Percentiles rank a stretch among this genome's conserved stretches.
Conservation (phyloP, 1,140 invertebrate genomes). For the Cylas formicarius region DNA sequence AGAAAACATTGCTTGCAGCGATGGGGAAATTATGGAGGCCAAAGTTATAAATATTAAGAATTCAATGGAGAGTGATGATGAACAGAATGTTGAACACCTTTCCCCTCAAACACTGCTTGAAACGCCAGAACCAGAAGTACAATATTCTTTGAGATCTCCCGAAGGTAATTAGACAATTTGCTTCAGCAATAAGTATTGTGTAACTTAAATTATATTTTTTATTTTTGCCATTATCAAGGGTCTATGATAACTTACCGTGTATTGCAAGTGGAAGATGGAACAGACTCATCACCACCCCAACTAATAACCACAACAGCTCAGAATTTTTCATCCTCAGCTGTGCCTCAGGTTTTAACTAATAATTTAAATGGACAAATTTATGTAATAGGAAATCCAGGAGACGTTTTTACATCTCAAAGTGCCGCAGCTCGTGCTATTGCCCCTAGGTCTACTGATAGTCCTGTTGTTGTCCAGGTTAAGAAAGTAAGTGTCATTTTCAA, state of each 20-base stretch:
- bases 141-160: conserved; percentile 37
- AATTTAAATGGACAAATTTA: conserved; percentile 48
- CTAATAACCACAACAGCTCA: conserved; percentile 30
- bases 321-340: conserved; percentile 23
- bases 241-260: conserved; percentile 39
- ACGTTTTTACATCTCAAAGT: conserved; percentile 45
- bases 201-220: not conserved
- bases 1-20: conserved; percentile 22
- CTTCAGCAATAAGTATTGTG: too few relatives aligned
- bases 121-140: conserved; percentile 36
- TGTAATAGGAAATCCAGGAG: conserved; percentile 50
- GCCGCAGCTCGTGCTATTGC: conserved; percentile 48
- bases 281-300: conserved; percentile 31
- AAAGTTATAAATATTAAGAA: conserved; percentile 37
- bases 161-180: conserved; percentile 30
- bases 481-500: conserved; percentile 39
- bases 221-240: conserved; percentile 13
- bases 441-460: conserved; percentile 45
- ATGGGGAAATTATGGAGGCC: conserved; percentile 32
- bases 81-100: conserved; percentile 38
- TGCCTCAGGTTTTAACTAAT: conserved; percentile 36
- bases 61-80: conserved; percentile 39
- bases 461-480: conserved; percentile 44
- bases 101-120: conserved; percentile 40
- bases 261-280: conserved; percentile 39